Base-by-base conservation (phyloP, 2,113 vertebrate species). In the Pseudorhombus dupliciocellatus region DNA sequence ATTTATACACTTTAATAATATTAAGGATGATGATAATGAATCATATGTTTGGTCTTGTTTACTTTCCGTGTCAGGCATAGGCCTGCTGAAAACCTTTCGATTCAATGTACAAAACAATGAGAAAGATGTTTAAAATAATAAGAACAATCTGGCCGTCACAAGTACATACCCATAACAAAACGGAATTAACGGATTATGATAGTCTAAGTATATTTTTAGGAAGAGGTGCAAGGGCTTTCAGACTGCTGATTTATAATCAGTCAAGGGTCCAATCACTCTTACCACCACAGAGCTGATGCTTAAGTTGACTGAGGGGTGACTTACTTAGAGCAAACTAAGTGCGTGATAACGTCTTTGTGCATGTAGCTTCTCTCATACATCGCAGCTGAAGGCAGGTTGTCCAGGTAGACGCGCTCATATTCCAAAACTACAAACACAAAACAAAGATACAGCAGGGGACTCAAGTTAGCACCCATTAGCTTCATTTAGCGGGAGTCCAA, bases 351-450 rank as follows among this genome's bases (percentile, higher is more conserved):
- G 81, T 99, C 98, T 91, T 97, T 95, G 85, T 99, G 98, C 97
- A 99, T 99, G 89, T 98, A 99, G 85, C 98, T 99, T 64, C 95
- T 93, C 31, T 99, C 97, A 61, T 99, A 99, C 97, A 98, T 98
- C 0, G 93, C 95, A 62, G 98, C 96, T 31, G 96, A 97, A 0
- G 98, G 97, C 0, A 99, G 92, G 73, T 99, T 99, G 80, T 96
- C 94, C 90, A 99, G 92, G 65, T 98, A 99, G 2, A 99, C 94
- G 0, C 91, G 94, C 75, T 99, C 97, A 78, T 94, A 99, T 48
- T 98, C 95, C 65, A 99, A 94, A 48, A 99, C 97, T 97, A 10
- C 80, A 80, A 3, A 64, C 9, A 61, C 65, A 57, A 75, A 80
- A 26, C 68, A 11, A 5, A 53, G 12, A 53, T 53, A 9, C 14